Base-by-base conservation (phyloP, 1,140 invertebrate genomes). In the Sminthurinus signatus region DNA sequence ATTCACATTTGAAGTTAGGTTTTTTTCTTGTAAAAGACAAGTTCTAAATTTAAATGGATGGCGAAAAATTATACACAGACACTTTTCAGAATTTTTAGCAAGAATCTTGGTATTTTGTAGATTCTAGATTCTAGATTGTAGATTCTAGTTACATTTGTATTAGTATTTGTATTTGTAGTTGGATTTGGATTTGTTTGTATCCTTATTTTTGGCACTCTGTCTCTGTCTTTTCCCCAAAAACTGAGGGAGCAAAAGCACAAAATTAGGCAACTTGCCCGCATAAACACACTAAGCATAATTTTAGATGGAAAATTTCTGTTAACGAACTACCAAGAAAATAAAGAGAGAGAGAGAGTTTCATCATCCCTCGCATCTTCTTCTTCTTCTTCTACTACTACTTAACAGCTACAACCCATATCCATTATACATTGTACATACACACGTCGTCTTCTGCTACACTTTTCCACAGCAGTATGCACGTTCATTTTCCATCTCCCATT, bases 181-280 rank as follows among this genome's bases (percentile, higher is more conserved):
- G n/a, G n/a, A n/a, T n/a, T n/a, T n/a, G n/a, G n/a, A n/a, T n/a
- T n/a, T n/a, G n/a, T n/a, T n/a, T n/a, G n/a, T n/a, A n/a, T n/a
- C 44, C 36, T 39, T 68, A 55, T 64, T 68, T 63, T 64, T 64
- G 56, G 59, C 56, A 52, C 56, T 55, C 56, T 23, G 21, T n/a
- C n/a, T n/a, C n/a, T n/a, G n/a, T n/a, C n/a, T n/a, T 64, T 60
- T 64, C 63, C 63, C 43, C 32, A 64, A 64, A 64, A n/a, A n/a
- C n/a, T n/a, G n/a, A n/a, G n/a, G n/a, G n/a, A n/a, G n/a, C n/a
- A n/a, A n/a, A n/a, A n/a, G n/a, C 48, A 46, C 51, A 60, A 65
- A 65, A 65, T 69, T 69, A 66, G 68, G 68, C 68, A 69, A 44
- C 43, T 19, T 69, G 68, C 68, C 68, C 60, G 57, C 60, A 65